Conservation (phyloP, 2,113 vertebrate genomes). For the Takifugu bimaculatus region DNA sequence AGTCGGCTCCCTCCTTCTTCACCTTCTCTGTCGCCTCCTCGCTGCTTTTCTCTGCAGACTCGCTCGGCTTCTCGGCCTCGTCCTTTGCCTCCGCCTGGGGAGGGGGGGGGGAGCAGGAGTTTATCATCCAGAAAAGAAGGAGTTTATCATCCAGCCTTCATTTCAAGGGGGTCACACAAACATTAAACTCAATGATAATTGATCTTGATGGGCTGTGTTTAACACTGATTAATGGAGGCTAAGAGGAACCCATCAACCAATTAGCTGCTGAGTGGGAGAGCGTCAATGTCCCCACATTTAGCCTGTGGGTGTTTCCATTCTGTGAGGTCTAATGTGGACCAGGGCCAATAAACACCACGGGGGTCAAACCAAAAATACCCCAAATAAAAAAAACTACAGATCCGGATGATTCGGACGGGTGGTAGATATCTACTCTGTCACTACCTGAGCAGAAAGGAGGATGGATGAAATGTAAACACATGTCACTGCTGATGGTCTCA, state of each 20-base stretch:
- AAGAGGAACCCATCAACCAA: conserved; percentile 24
- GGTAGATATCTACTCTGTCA: too few relatives aligned
- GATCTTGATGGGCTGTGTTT: background rate
- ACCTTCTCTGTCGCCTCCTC: conserved; percentile 65
- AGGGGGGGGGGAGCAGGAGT: background rate
- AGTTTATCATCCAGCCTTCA: background rate
- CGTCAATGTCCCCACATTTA: conserved; percentile 1
- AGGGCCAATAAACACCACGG: too few relatives aligned
- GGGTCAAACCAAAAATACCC: too few relatives aligned
- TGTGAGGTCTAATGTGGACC: background rate
- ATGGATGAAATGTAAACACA: too few relatives aligned
- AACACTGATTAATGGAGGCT: conserved; percentile 23
- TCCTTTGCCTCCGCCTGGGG: conserved; percentile 83
- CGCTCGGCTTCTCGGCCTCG: conserved; percentile 75
- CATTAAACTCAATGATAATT: too few relatives aligned
- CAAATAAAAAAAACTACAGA: too few relatives aligned
- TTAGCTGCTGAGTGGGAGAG: background rate
- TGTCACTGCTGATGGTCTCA: conserved; percentile 41
- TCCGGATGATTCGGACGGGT: too few relatives aligned
- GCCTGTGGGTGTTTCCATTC: conserved; percentile 7
- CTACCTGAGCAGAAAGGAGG: too few relatives aligned
- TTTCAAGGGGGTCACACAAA: background rate
- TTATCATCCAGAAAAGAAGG: background rate
- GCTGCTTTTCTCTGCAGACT: conserved; percentile 82
- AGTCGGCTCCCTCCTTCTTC: conserved; percentile 66